Base-by-base conservation (phyloP, 2,113 vertebrate genomes). In the Odontophorus gujanensis region DNA sequence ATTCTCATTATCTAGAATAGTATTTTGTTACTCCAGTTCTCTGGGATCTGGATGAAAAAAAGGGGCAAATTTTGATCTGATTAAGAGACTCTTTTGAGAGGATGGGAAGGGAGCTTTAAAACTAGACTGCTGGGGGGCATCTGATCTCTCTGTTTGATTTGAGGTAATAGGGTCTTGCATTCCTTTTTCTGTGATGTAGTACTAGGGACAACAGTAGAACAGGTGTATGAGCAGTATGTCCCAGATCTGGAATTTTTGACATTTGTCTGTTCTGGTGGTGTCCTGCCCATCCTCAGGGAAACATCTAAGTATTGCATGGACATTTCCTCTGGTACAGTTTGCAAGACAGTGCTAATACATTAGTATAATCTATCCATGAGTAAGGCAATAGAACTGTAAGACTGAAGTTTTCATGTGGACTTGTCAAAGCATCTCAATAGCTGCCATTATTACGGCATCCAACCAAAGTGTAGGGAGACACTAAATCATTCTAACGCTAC, bases 401-500 rank as follows among this genome's bases (percentile, higher is more conserved):
- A 4, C 40, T 50, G 66, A 75, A 3, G 7, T 57, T 68, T 53
- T 72, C 67, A 9, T 45, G 45, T 40, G 34, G 30, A n/a, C 6
- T 67, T 72, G 30, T 43, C 30, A 66, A 75, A 92, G 65, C 7
- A 45, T 30, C 61, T 55, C 38, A 63, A 53, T 59, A 61, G 36
- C 15, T 86, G 38, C 47, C 3, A 22, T 38, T 61, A 43, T 79
- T 69, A 77, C 4, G 9, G 40, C 36, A 82, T 57, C 19, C 51
- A 65, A 6, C 8, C 16, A 32, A 5, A 0, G 0, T 1, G 1
- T 1, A 9, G 24, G 45, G 47, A 81, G 30, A 26, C 15, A 6
- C 43, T 72, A 51, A 72, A 6, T 26, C 11, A 51, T 61, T 75
- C 84, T 48, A 30, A 73, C 8, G 11, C 5, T 36, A 47, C n/a